These are phyloP conservation scores for Drosophila baimaii DNA, from an alignment of 1,140 invertebrate genomes.

Conservation along the genomic window DNA sequence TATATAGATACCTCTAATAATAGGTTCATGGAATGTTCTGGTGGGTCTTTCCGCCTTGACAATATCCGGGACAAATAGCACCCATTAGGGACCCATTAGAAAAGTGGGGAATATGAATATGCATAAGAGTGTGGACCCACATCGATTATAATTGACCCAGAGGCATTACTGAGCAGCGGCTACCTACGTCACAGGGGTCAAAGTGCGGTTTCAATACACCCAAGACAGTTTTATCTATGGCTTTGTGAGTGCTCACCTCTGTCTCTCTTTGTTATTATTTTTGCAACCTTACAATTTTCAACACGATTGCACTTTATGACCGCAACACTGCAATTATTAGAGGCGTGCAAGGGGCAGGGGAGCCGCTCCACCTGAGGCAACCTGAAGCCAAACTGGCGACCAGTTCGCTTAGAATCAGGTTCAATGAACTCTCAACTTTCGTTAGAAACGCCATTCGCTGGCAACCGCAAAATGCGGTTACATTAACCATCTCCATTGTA, in stretches of 20 bases:
- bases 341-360: conserved; percentile 26
- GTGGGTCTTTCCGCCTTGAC: conserved; percentile 6
- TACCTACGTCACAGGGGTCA: conserved; percentile 49
- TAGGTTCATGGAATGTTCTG: conserved; percentile 23
- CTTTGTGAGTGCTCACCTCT: conserved; percentile 7
- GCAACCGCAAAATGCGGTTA: conserved; percentile 31
- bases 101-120: conserved; percentile 30
- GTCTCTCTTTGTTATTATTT: conserved; percentile 19
- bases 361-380: conserved; percentile 31
- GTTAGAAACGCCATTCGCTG: conserved; percentile 41
- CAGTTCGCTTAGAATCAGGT: conserved; percentile 36
- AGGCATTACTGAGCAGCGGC: conserved; percentile 2
- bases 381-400: conserved; percentile 39
- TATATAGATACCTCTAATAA: conserved; percentile 14
- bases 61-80: conserved; percentile 43
- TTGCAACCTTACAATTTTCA: conserved; percentile 77
- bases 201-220: conserved; percentile 17
- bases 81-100: conserved; percentile 43
- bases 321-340: conserved; percentile 63
- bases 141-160: conserved; percentile 21
- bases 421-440: conserved; percentile 43
- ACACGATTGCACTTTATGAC: conserved; percentile 71
- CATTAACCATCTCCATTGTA: conserved; percentile 19
- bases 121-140: conserved; percentile 6
- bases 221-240: conserved; percentile 17